A percentile compares a stretch with the other conserved stretches of the same genome.
Evolutionary conservation across 2,797 vertebrate genomes (phyloP).

Genomic region (Leptodactylus fallax): DNA sequence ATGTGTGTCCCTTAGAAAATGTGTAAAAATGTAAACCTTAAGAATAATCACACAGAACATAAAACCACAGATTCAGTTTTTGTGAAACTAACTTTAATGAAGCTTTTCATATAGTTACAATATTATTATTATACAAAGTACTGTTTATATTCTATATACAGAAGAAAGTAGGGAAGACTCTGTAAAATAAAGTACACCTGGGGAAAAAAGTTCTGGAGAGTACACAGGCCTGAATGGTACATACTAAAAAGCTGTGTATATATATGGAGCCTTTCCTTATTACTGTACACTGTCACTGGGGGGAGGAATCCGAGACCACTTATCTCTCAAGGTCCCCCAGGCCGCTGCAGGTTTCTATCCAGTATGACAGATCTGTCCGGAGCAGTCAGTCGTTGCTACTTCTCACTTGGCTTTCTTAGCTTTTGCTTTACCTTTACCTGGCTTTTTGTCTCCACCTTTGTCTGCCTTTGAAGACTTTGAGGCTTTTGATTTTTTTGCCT

Average conservation of each 20-base stretch:
- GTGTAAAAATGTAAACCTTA: too few species aligned
- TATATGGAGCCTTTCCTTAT: not conserved
- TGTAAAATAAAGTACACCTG: slow-evolving; percentile 48
- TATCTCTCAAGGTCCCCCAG: not conserved
- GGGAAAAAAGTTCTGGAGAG: slow-evolving; percentile 21
- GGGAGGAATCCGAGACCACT: not conserved
- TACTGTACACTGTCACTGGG: slow-evolving; percentile 15
- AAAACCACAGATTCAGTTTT: not conserved
- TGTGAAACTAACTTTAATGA: slow-evolving; percentile 73
- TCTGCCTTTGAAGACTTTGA: slow-evolving; percentile 79
- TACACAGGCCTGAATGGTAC: not conserved
- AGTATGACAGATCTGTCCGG: not conserved
- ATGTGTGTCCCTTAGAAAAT: too few species aligned
- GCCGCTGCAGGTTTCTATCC: too few species aligned
- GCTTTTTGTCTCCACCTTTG: slow-evolving; percentile 79
- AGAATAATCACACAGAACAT: too few species aligned
- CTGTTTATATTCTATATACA: slow-evolving; percentile 75
- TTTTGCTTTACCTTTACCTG: slow-evolving; percentile 86
- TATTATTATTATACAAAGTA: slow-evolving; percentile 73
- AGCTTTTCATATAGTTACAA: slow-evolving; percentile 68
- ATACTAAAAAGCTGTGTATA: not conserved
- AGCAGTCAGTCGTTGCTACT: not conserved
- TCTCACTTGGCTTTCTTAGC: slow-evolving; percentile 68
- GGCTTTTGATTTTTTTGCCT: slow-evolving; percentile 88
- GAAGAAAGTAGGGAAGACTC: slow-evolving; percentile 15